Percentiles rank a stretch among this genome's conserved stretches.
These are phyloP conservation scores for Asobara japonica DNA, from an alignment of 1,140 invertebrate species.

Conservation along the genomic window DNA sequence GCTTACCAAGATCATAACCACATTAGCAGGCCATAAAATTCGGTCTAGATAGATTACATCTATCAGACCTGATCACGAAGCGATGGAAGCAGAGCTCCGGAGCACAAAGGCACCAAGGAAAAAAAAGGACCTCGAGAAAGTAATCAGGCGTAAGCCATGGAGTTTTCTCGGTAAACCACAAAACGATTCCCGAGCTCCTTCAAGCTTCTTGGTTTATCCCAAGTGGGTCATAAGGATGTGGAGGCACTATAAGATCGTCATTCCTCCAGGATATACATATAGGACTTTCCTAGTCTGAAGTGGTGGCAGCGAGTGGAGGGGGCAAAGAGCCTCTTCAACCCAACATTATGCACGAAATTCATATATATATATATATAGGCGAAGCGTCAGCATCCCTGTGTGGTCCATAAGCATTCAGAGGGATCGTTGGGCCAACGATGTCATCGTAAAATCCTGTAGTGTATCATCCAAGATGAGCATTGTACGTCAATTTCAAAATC, in stretches of 20 bases:
- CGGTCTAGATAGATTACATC: too few relatives aligned
- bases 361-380: neutral
- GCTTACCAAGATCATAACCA: too few relatives aligned
- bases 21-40: too few relatives aligned
- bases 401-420: neutral
- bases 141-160: neutral
- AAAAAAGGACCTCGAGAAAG: neutral
- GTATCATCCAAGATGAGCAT: constrained; percentile 18
- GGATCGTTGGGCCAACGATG: constrained; percentile 17
- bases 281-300: neutral
- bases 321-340: constrained; percentile 1
- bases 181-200: constrained; percentile 1
- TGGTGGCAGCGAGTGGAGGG: neutral
- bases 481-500: neutral
- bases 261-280: constrained; percentile 12
- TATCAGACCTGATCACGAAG: too few relatives aligned
- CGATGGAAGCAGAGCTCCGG: neutral
- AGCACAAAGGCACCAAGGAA: neutral
- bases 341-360: constrained; percentile 21
- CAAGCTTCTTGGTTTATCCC: constrained; percentile 1
- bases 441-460: constrained; percentile 13
- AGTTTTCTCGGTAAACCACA: constrained; percentile 4
- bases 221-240: constrained; percentile 29
- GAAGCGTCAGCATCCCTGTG: neutral
- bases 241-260: constrained; percentile 2